These are phyloP conservation scores for Acropora tenuis DNA, from an alignment of 64 coral and sea anemone genomes.

Conservation along the genomic window DNA sequence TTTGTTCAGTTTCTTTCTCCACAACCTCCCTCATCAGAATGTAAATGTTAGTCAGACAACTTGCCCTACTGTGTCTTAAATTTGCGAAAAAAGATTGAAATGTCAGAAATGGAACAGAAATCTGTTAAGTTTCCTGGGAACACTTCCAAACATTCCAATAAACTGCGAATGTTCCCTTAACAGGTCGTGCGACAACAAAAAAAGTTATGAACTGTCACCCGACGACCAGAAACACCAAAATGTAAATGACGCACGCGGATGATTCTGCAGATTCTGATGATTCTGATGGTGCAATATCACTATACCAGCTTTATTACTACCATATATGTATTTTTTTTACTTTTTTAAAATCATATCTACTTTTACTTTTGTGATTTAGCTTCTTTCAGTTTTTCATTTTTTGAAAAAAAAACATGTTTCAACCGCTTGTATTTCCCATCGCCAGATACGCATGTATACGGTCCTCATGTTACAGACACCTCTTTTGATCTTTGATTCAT, in stretches of 20 bases:
- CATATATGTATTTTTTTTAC: neutral
- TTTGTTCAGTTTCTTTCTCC: no score
- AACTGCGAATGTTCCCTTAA: no score
- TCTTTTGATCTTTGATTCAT: neutral
- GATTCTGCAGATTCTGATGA: neutral
- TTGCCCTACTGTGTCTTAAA: no score
- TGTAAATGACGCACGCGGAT: neutral
- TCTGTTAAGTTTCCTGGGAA: no score
- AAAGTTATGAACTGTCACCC: neutral
- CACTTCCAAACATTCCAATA: no score
- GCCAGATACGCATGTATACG: slow-evolving; percentile 3
- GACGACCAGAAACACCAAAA: neutral
- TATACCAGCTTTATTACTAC: neutral
- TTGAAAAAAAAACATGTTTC: neutral
- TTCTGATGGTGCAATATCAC: neutral
- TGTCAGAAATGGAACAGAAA: no score
- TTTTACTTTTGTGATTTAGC: neutral
- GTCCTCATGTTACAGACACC: slow-evolving; percentile 11
- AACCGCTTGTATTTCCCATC: neutral
- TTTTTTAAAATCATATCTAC: neutral
- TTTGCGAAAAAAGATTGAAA: no score
- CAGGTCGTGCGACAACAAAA: no score
- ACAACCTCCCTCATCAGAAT: no score
- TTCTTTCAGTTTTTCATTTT: neutral
- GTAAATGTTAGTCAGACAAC: no score